Evolutionary conservation across 2,797 vertebrate genomes (phyloP).

Genomic region (Streptopelia turtur): DNA sequence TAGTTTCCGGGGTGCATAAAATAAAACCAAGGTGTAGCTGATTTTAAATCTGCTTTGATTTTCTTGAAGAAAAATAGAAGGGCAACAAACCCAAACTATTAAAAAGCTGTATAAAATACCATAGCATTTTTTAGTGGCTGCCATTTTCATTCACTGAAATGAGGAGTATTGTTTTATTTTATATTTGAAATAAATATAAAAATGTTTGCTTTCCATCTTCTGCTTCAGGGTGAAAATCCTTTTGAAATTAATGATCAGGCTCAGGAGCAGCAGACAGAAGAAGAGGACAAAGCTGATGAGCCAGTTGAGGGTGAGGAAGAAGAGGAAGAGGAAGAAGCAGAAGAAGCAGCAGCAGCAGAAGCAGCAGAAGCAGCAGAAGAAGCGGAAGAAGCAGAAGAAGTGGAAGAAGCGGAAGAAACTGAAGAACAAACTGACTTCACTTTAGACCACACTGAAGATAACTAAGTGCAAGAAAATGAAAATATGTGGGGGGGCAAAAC

Average conservation of each 20-base stretch:
- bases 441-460: constrained; percentile 76
- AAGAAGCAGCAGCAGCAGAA: constrained; percentile 51
- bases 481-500: neutral
- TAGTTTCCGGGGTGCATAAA: neutral
- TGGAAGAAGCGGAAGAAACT: constrained; percentile 60
- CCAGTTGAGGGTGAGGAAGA: constrained; percentile 71
- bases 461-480: constrained; percentile 51
- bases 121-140: neutral
- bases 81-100: neutral
- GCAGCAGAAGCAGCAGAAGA: constrained; percentile 59
- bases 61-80: neutral
- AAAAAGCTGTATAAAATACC: neutral
- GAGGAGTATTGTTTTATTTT: neutral
- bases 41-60: neutral
- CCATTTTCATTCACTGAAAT: neutral
- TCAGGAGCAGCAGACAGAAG: constrained; percentile 76
- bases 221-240: constrained; percentile 85
- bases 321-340: constrained; percentile 55
- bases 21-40: neutral
- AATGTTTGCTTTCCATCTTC: neutral
- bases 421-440: constrained; percentile 73
- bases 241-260: constrained; percentile 80
- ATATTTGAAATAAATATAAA: neutral
- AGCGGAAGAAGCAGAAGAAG: constrained; percentile 59
- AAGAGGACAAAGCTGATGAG: constrained; percentile 76